Conservation (phyloP, 2,888 invertebrate genomes). For the Sesia apiformis region DNA sequence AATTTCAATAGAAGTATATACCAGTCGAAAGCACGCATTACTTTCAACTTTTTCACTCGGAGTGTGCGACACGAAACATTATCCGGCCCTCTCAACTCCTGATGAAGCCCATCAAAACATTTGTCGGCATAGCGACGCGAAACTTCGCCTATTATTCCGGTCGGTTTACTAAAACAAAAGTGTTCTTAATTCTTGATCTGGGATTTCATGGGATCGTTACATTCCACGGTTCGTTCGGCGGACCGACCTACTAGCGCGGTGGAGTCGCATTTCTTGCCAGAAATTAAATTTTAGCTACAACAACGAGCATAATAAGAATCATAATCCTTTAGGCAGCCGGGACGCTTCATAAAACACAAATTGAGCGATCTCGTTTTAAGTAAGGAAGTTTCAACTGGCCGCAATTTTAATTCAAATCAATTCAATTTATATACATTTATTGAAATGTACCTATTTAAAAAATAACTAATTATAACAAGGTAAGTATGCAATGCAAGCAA, state of each 20-base stretch:
- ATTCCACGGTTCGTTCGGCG: conserved; percentile 49
- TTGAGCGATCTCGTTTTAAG: too few relatives aligned
- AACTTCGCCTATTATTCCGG: conserved; percentile 62
- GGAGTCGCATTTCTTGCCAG: conserved; percentile 25
- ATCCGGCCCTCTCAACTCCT: conserved; percentile 40
- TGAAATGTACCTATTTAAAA: too few relatives aligned
- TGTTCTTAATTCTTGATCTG: conserved; percentile 61
- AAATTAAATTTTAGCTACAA: conserved; percentile 49
- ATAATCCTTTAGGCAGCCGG: conserved; percentile 29
- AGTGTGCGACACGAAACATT: conserved; percentile 21
- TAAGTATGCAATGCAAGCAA: too few relatives aligned
- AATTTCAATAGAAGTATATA: conserved; percentile 20
- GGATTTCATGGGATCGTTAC: conserved; percentile 60
- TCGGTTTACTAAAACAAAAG: conserved; percentile 62
- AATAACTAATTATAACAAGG: too few relatives aligned
- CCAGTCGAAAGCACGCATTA: conserved; percentile 2
- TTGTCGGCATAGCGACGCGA: conserved; percentile 58
- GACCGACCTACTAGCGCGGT: conserved; percentile 22
- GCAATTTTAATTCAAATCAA: too few relatives aligned
- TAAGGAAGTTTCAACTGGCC: too few relatives aligned
- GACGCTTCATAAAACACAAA: background rate
- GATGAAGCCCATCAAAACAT: conserved; percentile 63
- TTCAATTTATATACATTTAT: too few relatives aligned
- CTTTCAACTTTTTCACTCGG: conserved; percentile 32
- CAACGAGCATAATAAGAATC: conserved; percentile 33